Base-by-base conservation (phyloP, 2,888 invertebrate species). In the Hemicrepidius hirtus region DNA sequence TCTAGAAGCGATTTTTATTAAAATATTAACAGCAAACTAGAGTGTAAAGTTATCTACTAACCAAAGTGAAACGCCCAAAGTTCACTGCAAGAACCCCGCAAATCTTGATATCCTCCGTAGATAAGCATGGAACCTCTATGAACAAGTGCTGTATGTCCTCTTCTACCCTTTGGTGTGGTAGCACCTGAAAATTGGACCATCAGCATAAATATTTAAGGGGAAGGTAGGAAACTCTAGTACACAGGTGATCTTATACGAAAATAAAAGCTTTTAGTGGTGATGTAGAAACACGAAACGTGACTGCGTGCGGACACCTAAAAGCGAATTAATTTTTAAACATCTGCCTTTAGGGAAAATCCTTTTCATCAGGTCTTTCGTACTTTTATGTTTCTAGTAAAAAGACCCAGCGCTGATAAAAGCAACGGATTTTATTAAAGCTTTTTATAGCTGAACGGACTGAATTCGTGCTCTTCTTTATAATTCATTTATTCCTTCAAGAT, bases 31-130 rank as follows among this genome's bases (percentile, higher is more conserved):
- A n/a, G n/a, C n/a, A n/a, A n/a, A n/a, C n/a, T n/a, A n/a, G n/a
- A n/a, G n/a, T n/a, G n/a, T n/a, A n/a, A n/a, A n/a, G n/a, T n/a
- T n/a, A n/a, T n/a, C 3, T 24, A 37, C 86, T 86, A 86, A 95
- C 96, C 95, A 78, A 95, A 94, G 85, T 95, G 93, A 83, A 94
- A 96, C 1, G 93, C 93, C 97, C 97, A 97, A 4, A 96, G 87
- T 84, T 97, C 96, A 64, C 92, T 91, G 16, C 93, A 93, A 49
- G 96, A 95, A 6, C 96, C 96, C 67, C 93, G 89, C 74, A 96
- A 87, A 84, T 97, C 96, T 83, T 93, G 92, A 86, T 95, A 96
- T 3, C 97, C 97, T 4, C 96, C 97, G 85, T 95, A 96, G 76
- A 97, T 89, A 73, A 95, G 89, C 92, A 97, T 93, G 78, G 92